Evolutionary conservation across 2,888 invertebrate genomes (phyloP).

Genomic region (Lobophora halterata): DNA sequence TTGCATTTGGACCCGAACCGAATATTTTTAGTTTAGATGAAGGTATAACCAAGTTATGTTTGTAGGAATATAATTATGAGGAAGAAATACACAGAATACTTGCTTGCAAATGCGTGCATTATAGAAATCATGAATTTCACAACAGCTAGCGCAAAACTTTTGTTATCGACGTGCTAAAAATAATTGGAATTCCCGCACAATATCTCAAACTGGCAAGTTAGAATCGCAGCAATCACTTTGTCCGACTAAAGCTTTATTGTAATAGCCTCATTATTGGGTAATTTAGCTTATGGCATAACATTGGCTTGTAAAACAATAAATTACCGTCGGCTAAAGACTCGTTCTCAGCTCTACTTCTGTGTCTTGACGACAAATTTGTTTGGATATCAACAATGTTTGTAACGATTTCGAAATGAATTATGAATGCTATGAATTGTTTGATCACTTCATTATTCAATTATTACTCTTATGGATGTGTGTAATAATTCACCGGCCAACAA

Average conservation of each 20-base stretch:
- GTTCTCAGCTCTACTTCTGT: constrained; percentile 3
- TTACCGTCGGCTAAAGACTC: constrained; percentile 2
- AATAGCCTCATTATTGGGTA: constrained; percentile 26
- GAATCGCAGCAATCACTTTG: constrained; percentile 21
- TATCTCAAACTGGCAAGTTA: constrained; percentile 8
- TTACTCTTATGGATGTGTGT: constrained; percentile 21
- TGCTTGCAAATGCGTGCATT: neutral
- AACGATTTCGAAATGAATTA: constrained; percentile 17
- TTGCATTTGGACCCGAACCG: too few species aligned
- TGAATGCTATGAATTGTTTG: too few species aligned
- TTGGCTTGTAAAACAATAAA: constrained; percentile 18
- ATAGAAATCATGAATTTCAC: neutral
- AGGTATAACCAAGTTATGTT: too few species aligned
- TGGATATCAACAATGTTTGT: constrained; percentile 1
- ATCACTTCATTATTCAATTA: constrained; percentile 20
- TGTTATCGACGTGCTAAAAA: constrained; percentile 7
- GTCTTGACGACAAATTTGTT: constrained; percentile 10
- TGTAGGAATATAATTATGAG: too few species aligned
- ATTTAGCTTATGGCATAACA: constrained; percentile 22
- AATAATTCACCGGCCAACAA: constrained; percentile 14
- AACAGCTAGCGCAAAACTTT: neutral
- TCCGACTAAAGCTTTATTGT: constrained; percentile 21
- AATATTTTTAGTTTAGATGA: too few species aligned
- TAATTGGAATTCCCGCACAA: constrained; percentile 11
- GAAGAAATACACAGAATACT: too few species aligned